Base-by-base conservation (phyloP, 2,113 vertebrate species). In the Pholis gunnellus region DNA sequence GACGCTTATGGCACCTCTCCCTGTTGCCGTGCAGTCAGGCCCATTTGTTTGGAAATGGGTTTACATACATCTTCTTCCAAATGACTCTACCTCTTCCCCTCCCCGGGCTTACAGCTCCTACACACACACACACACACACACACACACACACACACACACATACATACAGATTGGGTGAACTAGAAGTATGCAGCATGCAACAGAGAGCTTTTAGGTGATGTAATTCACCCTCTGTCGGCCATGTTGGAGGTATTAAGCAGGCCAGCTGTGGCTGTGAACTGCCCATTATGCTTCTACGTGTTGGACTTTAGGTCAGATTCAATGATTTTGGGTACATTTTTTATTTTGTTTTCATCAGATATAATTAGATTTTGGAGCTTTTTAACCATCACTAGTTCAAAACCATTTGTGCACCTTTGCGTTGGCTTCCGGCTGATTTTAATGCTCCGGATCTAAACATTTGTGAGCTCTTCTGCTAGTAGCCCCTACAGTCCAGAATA, bases 1-100 rank as follows among this genome's bases (percentile, higher is more conserved):
- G 91, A 91, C 90, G 90, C 91, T 94, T 93, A 94, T 94, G 90
- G 89, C 88, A 78, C 84, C 85, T 82, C 89, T 87, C 90, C 46
- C 89, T 69, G 87, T 89, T 88, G 89, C 85, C 40, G 87, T 86
- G 87, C 87, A 91, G 91, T 85, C 84, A 46, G 81, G 81, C 78
- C 84, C 90, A 92, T 93, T 94, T 94, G 93, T 93, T 89, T 88
- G 88, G 88, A 95, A 95, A 95, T 91, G 90, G 90, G 68, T 93
- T 94, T 90, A 88, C 93, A 94, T 95, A 91, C 93, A 93, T 95
- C 93, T 92, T 92, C 75, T 34, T 72, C 80, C 71, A 34, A 56
- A 90, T 72, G 80, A 84, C 83, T 14, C 54, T 15, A 14, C 85
- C 85, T 73, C 73, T 46, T 70, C 85, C 83, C 27, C 72, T 82